phyloP scores from a whole-genome alignment of 2,888 invertebrate species.

The Trichacis sp. region DNA sequence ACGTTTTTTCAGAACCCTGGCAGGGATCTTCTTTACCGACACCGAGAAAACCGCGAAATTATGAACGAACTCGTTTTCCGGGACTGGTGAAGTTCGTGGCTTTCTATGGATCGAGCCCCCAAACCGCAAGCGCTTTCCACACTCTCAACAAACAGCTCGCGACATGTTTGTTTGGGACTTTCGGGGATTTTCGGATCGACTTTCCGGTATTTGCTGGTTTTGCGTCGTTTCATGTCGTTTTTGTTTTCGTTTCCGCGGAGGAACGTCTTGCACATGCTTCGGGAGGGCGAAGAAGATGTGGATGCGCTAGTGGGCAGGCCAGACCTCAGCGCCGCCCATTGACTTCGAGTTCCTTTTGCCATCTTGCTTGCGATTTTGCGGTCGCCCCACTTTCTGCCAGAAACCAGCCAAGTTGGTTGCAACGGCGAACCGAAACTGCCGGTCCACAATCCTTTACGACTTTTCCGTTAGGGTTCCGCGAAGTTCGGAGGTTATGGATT shows the following conservation, averaged over 20 bases:
- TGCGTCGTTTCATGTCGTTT: not conserved
- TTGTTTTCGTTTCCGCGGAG: constrained; percentile 21
- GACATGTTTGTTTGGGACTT: constrained; percentile 62
- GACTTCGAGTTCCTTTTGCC: constrained; percentile 65
- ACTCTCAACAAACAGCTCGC: constrained; percentile 59
- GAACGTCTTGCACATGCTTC: constrained; percentile 30
- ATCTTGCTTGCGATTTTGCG: constrained; percentile 60
- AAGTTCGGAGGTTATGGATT: too few relatives aligned
- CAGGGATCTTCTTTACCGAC: constrained; percentile 14
- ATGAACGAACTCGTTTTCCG: constrained; percentile 17
- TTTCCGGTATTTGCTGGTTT: constrained; percentile 9
- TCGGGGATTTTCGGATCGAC: constrained; percentile 56
- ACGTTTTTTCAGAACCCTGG: not conserved
- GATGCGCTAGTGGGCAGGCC: constrained; percentile 64
- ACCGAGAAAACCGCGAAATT: constrained; percentile 9
- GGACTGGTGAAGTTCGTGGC: constrained; percentile 25
- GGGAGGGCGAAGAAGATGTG: constrained; percentile 55
- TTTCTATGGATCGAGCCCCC: constrained; percentile 54
- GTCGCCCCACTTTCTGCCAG: constrained; percentile 51
- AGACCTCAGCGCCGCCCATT: constrained; percentile 63
- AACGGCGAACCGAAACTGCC: constrained; percentile 40
- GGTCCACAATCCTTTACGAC: constrained; percentile 17
- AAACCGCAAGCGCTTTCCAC: constrained; percentile 58
- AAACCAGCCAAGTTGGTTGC: constrained; percentile 53
- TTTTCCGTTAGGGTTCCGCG: too few relatives aligned